Evolutionary conservation across 2,113 vertebrate species (phyloP), one percentile per base, ranked within the genome.

Genomic region (Muntiacus muntjak): DNA sequence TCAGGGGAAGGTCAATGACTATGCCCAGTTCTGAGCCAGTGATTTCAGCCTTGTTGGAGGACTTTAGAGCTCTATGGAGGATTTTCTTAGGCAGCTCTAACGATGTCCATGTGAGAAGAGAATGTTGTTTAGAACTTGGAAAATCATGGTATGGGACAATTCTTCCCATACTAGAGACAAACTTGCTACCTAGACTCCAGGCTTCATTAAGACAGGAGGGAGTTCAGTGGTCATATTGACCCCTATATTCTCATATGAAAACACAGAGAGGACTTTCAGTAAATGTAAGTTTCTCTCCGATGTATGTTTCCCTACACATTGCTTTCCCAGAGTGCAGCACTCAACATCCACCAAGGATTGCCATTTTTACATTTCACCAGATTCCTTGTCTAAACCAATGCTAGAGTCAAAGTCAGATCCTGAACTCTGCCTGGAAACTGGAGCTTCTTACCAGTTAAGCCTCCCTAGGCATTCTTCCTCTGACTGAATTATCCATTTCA

Each of bases 21-120:
- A 40, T 3, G 26, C 17, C 23, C 7, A 43, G 1, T 45, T 94
- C 19, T 45, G 28, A 91, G 7, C 43, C 67, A 13, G 26, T 2
- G 14, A 58, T 5, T 30, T 0, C 12, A 62, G 0, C 2, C 16
- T 17, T 26, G 15, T 13, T 50, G 6, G 12, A 55, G 7, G 2
- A 82, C 16, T 3, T 0, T n/a, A 43, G 50, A 71, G 4, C 43
- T 91, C 71, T 58, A 28, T 11, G 23, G 40, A 81, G 4, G 3
- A 45, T 55, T 85, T 94, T 85, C 26, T 50, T 50, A 17, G 7
- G 28, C 30, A n/a, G n/a, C 6, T 60, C 4, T 7, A 40, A 30
- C 9, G 15, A 36, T 83, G 17, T 23, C 28, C 45, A 1, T 57
- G 17, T 0, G 40, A 12, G 43, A n/a, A 78, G 4, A 3, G 3